Percentiles rank a stretch among this genome's conserved stretches.
These are phyloP conservation scores for Osmerus mordax DNA, from an alignment of 2,113 vertebrate genomes.

Conservation along the genomic window DNA sequence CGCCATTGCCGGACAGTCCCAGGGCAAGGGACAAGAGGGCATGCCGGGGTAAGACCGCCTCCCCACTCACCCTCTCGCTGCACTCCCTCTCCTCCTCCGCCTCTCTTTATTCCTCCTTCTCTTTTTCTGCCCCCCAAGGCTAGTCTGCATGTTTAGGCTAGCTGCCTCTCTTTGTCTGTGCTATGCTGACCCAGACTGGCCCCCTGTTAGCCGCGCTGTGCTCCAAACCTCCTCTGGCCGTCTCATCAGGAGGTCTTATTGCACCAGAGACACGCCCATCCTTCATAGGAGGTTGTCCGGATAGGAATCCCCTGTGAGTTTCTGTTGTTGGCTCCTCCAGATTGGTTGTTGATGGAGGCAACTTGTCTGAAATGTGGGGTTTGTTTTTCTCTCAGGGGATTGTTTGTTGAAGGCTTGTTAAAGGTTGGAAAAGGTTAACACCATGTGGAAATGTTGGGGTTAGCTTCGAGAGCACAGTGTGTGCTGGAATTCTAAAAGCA, in stretches of 20 bases:
- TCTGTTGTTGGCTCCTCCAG: too few relatives aligned
- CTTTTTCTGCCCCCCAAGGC: not conserved
- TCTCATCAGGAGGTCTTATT: slow-evolving; percentile 5
- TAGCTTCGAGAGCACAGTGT: too few relatives aligned
- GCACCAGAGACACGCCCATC: too few relatives aligned
- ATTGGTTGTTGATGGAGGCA: too few relatives aligned
- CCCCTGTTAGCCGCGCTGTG: slow-evolving; percentile 14
- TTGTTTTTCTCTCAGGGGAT: too few relatives aligned
- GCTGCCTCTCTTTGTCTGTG: not conserved
- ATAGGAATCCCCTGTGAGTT: too few relatives aligned
- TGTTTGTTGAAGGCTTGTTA: too few relatives aligned
- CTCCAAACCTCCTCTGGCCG: slow-evolving; percentile 10
- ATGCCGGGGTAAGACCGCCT: slow-evolving; percentile 81
- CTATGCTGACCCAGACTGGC: slow-evolving; percentile 7
- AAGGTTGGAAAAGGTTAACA: too few relatives aligned
- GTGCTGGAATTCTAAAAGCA: not conserved
- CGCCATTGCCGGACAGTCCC: slow-evolving; percentile 92
- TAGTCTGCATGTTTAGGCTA: not conserved
- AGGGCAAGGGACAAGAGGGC: slow-evolving; percentile 84
- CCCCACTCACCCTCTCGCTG: not conserved
- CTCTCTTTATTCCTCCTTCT: not conserved
- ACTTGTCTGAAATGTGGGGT: too few relatives aligned
- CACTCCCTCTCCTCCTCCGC: not conserved
- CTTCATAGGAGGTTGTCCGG: too few relatives aligned
- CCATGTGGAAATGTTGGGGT: too few relatives aligned